Conservation (phyloP, 1,140 invertebrate genomes). For the Euura lappo region DNA sequence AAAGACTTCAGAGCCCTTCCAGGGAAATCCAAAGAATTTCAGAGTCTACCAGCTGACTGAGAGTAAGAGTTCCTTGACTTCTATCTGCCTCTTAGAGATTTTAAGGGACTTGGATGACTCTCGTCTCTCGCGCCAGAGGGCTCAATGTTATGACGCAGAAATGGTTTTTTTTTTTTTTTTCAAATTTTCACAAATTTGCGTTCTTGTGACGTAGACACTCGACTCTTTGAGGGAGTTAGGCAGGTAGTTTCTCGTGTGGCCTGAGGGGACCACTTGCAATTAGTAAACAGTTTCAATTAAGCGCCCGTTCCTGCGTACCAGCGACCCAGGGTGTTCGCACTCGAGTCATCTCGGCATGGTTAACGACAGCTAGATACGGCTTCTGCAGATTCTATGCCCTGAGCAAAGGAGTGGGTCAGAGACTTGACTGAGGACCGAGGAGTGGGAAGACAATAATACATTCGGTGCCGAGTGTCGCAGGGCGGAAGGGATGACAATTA, state of each 20-base stretch:
- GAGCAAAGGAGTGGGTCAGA: too few species aligned
- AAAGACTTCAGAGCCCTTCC: too few species aligned
- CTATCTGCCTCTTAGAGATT: too few species aligned
- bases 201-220: not conserved
- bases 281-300: slow-evolving; percentile 1
- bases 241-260: not conserved
- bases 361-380: not conserved
- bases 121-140: too few species aligned
- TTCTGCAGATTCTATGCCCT: not conserved
- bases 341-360: not conserved
- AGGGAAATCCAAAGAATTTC: too few species aligned
- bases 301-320: not conserved
- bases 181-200: too few species aligned
- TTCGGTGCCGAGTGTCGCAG: not conserved
- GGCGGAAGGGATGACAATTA: not conserved
- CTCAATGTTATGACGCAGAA: too few species aligned
- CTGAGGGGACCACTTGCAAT: not conserved
- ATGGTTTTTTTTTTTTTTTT: too few species aligned
- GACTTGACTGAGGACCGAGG: not conserved
- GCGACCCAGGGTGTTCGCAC: not conserved
- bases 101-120: too few species aligned
- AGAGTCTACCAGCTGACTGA: too few species aligned
- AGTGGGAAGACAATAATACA: not conserved
- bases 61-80: too few species aligned
- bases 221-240: not conserved